Conservation (phyloP, 2,888 invertebrate genomes). For the Pandemis cinnamomeana region DNA sequence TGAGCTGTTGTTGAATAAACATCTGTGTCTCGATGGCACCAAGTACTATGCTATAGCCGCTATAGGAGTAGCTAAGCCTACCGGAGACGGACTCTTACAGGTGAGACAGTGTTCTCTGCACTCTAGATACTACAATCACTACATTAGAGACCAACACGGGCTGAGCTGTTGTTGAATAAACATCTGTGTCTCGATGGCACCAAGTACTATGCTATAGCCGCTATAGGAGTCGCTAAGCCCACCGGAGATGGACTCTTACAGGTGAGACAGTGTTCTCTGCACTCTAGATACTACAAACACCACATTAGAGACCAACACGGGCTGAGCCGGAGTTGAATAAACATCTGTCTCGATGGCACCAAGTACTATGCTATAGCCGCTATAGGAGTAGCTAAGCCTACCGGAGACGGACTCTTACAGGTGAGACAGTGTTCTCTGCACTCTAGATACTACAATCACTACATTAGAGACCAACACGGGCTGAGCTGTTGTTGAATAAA, state of each 20-base stretch:
- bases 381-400: constrained; percentile 86
- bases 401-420: constrained; percentile 86
- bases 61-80: too few relatives aligned
- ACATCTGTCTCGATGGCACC: constrained; percentile 89
- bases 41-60: too few relatives aligned
- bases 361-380: constrained; percentile 86
- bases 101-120: too few relatives aligned
- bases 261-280: constrained; percentile 58
- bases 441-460: too few relatives aligned
- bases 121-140: too few relatives aligned
- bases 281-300: constrained; percentile 73
- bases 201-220: constrained; percentile 86
- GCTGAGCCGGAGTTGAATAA: constrained; percentile 91
- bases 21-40: too few relatives aligned
- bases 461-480: too few relatives aligned
- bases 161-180: constrained; percentile 92
- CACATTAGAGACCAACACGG: constrained; percentile 92
- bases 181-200: constrained; percentile 90
- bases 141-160: constrained; percentile 47
- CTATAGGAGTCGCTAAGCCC: constrained; percentile 85
- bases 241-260: constrained; percentile 86
- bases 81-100: too few relatives aligned
- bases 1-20: too few relatives aligned
- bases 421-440: constrained; percentile 55
- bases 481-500: constrained; percentile 91